Evolutionary conservation across 2,888 invertebrate genomes (phyloP).

Genomic region (Drosophila prostipennis): DNA sequence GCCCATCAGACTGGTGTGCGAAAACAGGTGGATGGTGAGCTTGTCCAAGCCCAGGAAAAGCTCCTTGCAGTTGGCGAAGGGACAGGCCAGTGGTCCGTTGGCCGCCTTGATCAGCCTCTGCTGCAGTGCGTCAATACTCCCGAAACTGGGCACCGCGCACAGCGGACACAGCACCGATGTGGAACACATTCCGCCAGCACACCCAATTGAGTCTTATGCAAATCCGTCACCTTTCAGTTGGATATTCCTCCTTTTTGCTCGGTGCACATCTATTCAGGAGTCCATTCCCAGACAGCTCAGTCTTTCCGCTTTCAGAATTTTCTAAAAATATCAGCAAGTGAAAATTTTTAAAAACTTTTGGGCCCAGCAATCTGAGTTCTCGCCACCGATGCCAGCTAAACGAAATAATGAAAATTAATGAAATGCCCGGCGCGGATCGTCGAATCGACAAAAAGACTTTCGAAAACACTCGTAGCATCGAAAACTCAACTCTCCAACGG

Average conservation of each 20-base stretch:
- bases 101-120: slow-evolving; percentile 90
- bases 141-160: slow-evolving; percentile 90
- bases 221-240: slow-evolving; percentile 20
- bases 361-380: slow-evolving; percentile 45
- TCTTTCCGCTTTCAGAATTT: slow-evolving; percentile 51
- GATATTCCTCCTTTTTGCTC: slow-evolving; percentile 15
- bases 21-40: slow-evolving; percentile 92
- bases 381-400: slow-evolving; percentile 36
- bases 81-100: slow-evolving; percentile 90
- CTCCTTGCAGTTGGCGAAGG: slow-evolving; percentile 89
- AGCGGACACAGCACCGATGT: slow-evolving; percentile 90
- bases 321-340: slow-evolving; percentile 75
- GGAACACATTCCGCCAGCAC: slow-evolving; percentile 83
- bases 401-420: slow-evolving; percentile 67
- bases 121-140: slow-evolving; percentile 89
- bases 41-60: slow-evolving; percentile 91
- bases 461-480: slow-evolving; percentile 50
- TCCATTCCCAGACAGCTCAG: slow-evolving; percentile 48
- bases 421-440: slow-evolving; percentile 49
- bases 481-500: slow-evolving; percentile 29
- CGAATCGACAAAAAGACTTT: slow-evolving; percentile 35
- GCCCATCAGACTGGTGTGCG: slow-evolving; percentile 86
- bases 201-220: slow-evolving; percentile 25
- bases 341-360: slow-evolving; percentile 66
- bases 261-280: slow-evolving; percentile 35